Conservation (phyloP, 2,888 invertebrate species). For the Hipparchia semele region DNA sequence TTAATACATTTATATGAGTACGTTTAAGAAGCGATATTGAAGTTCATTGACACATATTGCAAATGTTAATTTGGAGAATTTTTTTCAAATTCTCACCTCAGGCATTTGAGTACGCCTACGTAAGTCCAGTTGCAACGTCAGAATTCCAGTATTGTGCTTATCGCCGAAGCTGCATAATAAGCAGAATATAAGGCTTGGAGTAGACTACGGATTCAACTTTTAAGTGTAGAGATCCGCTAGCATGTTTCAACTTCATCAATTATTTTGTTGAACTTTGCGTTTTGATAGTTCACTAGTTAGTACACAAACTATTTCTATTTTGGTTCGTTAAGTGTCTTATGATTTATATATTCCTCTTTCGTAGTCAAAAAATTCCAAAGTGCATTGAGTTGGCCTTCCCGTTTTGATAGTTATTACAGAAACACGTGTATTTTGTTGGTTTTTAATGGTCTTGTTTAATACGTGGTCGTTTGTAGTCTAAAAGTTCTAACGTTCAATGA, state of each 20-base stretch:
- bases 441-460: too few species aligned
- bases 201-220: neutral
- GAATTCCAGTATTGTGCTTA: conserved; percentile 5
- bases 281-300: neutral
- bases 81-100: neutral
- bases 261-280: neutral
- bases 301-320: neutral
- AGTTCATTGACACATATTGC: conserved; percentile 17
- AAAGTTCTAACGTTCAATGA: too few species aligned
- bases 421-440: too few species aligned
- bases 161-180: conserved; percentile 16
- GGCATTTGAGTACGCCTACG: conserved; percentile 8
- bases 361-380: too few species aligned
- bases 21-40: neutral
- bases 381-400: too few species aligned
- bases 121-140: conserved; percentile 17
- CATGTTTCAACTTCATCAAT: neutral
- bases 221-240: neutral
- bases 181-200: conserved; percentile 11
- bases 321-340: too few species aligned
- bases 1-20: neutral
- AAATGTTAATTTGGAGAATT: neutral
- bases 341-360: too few species aligned
- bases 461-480: too few species aligned
- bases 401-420: too few species aligned